Evolutionary conservation across 2,888 invertebrate species (phyloP), one percentile per base, ranked within the genome.

Genomic region (Drosophila robusta): DNA sequence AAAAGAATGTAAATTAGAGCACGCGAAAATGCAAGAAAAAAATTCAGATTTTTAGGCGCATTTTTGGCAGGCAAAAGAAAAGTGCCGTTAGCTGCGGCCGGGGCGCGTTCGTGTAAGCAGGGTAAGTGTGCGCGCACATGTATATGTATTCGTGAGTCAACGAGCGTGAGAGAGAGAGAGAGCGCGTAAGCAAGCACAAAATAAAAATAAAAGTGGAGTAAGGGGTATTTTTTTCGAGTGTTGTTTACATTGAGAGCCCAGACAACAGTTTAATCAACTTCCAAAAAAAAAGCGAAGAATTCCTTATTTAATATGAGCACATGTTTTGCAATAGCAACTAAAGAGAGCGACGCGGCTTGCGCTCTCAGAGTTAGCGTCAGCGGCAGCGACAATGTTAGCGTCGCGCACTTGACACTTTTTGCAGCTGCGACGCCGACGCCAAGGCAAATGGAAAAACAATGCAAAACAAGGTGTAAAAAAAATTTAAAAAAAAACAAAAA

Each of bases 31-130:
- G 16, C 26, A 66, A 55, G 18, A 36, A 34, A 36, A 18, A 60
- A 45, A 32, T 60, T 76, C 64, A 45, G 65, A 79, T 55, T 67
- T 70, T 80, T 79, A 54, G 70, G 81, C 85, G 78, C 85, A 78
- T 74, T 73, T 75, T 68, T 74, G 16, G 57, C 45, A 42, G 54
- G n/a, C 65, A n/a, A 54, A 54, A 66, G 51, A 60, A 41, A 78
- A 84, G 68, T 74, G 81, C 86, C 82, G 86, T 82, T 85, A 78
- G 86, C 86, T 78, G 70, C 57, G 75, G 69, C 81, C 76, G 87
- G 85, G 84, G 78, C 81, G 81, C 86, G 87, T 88, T 77, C 73
- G 73, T 88, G 68, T 88, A 75, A 78, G 56, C 51, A 29, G 39
- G 41, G 62, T 69, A 54, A 55, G 57, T 46, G 61, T 72, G 80